These are phyloP conservation scores for Falco concolor DNA, from an alignment of 2,797 vertebrate species.

Conservation along the genomic window DNA sequence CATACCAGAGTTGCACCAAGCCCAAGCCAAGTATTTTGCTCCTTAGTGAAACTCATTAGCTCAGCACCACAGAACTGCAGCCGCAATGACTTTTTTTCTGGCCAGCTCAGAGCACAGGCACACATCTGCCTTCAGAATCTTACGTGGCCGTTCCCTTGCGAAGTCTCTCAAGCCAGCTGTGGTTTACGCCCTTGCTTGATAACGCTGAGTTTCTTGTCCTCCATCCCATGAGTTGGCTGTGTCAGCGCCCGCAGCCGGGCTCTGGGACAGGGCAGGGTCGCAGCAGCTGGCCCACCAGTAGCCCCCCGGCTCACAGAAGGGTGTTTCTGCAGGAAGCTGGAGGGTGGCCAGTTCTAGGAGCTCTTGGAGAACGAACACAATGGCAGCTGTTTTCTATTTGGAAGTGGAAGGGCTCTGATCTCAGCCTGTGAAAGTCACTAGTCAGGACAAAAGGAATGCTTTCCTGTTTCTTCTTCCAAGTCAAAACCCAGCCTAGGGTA, in stretches of 20 bases:
- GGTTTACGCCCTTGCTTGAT: neutral
- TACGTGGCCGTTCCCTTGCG: neutral
- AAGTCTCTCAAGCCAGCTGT: neutral
- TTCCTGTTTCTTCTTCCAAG: neutral
- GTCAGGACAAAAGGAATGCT: neutral
- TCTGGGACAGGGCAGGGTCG: neutral
- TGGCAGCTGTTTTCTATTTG: constrained; percentile 48
- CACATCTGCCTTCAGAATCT: neutral
- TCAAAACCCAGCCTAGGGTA: neutral
- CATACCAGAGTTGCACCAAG: neutral
- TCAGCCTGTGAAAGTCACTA: neutral
- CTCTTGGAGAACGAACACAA: neutral
- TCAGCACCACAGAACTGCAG: neutral
- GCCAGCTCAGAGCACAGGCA: neutral
- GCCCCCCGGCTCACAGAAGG: neutral
- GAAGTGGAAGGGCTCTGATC: neutral
- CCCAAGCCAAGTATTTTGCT: neutral
- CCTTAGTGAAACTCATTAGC: neutral
- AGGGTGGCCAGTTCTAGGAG: neutral
- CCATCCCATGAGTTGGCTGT: neutral
- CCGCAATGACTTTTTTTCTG: neutral
- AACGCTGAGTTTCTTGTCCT: neutral
- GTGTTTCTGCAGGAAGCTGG: constrained; percentile 34
- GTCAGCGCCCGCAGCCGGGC: accelerated
- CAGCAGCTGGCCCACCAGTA: neutral